Base-by-base conservation (phyloP, 2,888 invertebrate genomes). In the Athrips mouffetella region DNA sequence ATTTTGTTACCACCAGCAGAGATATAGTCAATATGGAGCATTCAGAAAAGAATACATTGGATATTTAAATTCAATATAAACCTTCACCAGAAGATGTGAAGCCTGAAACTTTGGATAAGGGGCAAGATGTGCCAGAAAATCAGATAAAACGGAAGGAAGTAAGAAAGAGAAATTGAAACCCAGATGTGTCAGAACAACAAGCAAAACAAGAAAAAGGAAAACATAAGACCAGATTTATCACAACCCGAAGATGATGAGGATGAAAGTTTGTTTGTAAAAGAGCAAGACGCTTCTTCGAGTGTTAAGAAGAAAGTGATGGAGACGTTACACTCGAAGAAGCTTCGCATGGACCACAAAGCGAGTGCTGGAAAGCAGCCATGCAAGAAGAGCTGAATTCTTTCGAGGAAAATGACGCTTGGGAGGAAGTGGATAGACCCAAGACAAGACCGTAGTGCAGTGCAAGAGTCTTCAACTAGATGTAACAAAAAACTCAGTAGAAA, bases 401-500 rank as follows among this genome's bases (percentile, higher is more conserved):
- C 35, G 7, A 48, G 2, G 44, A 60, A n/a, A n/a, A n/a, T n/a
- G n/a, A n/a, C n/a, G n/a, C n/a, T n/a, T n/a, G n/a, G n/a, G n/a
- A n/a, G n/a, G n/a, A n/a, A n/a, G n/a, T n/a, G n/a, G n/a, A n/a
- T n/a, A n/a, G n/a, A n/a, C n/a, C n/a, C n/a, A n/a, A 1, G 58
- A 55, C 30, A 51, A 37, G 18, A 48, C 27, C 40, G 51, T 59
- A 18, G 55, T 59, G 11, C 39, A 58, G 50, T 49, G 51, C 40
- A 59, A 53, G 46, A 30, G 29, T 30, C 29, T 30, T 30, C 6
- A 10, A 30, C 3, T 30, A 7, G 29, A 30, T 30, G n/a, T 7
- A 5, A 30, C 5, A 3, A 30, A 5, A 7, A 30, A 30, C n/a
- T 7, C 3, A 3, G 29, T n/a, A 3, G 29, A 30, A 10, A 5